phyloP scores from a whole-genome alignment of 1,140 invertebrate genomes.

The Telenomus remus region DNA sequence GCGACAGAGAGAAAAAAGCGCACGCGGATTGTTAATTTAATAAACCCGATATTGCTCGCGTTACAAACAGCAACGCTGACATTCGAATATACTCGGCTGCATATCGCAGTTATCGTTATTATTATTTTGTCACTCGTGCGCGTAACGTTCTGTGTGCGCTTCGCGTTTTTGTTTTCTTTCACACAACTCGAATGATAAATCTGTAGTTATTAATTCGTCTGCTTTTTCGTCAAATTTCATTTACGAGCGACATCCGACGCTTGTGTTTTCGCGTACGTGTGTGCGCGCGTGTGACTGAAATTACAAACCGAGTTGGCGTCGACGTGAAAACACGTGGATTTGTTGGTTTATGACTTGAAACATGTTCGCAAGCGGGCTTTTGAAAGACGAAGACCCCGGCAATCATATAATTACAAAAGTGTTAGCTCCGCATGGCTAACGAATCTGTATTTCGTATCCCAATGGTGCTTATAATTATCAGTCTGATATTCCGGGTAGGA shows the following conservation, averaged over 20 bases:
- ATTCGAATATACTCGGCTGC: neutral
- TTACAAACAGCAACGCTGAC: neutral
- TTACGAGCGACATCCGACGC: too few species aligned
- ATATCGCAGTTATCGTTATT: too few species aligned
- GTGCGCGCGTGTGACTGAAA: slow-evolving; percentile 3
- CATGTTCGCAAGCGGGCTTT: slow-evolving; percentile 18
- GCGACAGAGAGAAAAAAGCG: too few species aligned
- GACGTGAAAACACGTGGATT: slow-evolving; percentile 21
- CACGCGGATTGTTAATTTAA: slow-evolving; percentile 32
- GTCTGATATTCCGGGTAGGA: slow-evolving; percentile 41
- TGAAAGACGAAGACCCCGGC: slow-evolving; percentile 39
- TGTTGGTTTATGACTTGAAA: slow-evolving; percentile 29
- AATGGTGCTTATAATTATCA: slow-evolving; percentile 49
- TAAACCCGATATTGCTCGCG: slow-evolving; percentile 16
- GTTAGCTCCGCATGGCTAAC: slow-evolving; percentile 31
- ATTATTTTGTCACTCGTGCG: too few species aligned
- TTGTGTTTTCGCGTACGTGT: too few species aligned
- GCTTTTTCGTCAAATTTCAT: too few species aligned
- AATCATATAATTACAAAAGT: slow-evolving; percentile 53
- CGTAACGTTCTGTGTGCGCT: too few species aligned
- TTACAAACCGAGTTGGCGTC: slow-evolving; percentile 32
- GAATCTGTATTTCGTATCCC: slow-evolving; percentile 53
- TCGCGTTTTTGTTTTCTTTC: too few species aligned
- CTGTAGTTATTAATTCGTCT: too few species aligned
- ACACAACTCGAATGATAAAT: too few species aligned